Percentiles rank a stretch among this genome's conserved stretches.
Evolutionary conservation across 2,888 invertebrate genomes (phyloP).

Genomic region (Amphipyra berbera): DNA sequence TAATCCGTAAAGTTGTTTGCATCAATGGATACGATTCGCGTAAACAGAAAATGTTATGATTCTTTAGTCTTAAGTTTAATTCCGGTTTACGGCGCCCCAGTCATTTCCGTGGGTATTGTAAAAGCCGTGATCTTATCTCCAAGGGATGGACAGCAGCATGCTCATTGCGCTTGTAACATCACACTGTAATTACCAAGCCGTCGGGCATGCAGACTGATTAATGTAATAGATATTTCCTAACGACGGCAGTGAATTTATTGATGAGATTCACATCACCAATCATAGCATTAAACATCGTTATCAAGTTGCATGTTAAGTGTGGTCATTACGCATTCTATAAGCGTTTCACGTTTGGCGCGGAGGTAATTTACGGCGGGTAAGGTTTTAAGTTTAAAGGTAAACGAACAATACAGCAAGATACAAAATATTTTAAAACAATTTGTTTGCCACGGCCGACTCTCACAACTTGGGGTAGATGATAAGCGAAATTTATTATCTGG

Average conservation of each 20-base stretch:
- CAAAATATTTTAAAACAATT: constrained; percentile 9
- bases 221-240: too few relatives aligned
- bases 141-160: neutral
- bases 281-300: too few relatives aligned
- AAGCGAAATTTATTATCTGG: constrained; percentile 13
- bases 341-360: constrained; percentile 6
- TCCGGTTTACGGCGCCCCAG: too few relatives aligned
- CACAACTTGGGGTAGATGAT: constrained; percentile 18
- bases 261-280: neutral
- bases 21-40: too few relatives aligned
- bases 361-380: neutral
- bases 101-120: too few relatives aligned
- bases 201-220: neutral
- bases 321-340: neutral
- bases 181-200: neutral
- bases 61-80: too few relatives aligned
- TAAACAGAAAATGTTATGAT: too few relatives aligned
- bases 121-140: too few relatives aligned
- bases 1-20: too few relatives aligned
- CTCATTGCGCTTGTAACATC: neutral
- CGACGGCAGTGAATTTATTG: too few relatives aligned
- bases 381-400: neutral
- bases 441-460: constrained; percentile 1
- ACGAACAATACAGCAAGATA: too few relatives aligned
- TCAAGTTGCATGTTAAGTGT: too few relatives aligned